Conservation (phyloP, 2,113 vertebrate genomes). For the Caranx melampygus region DNA sequence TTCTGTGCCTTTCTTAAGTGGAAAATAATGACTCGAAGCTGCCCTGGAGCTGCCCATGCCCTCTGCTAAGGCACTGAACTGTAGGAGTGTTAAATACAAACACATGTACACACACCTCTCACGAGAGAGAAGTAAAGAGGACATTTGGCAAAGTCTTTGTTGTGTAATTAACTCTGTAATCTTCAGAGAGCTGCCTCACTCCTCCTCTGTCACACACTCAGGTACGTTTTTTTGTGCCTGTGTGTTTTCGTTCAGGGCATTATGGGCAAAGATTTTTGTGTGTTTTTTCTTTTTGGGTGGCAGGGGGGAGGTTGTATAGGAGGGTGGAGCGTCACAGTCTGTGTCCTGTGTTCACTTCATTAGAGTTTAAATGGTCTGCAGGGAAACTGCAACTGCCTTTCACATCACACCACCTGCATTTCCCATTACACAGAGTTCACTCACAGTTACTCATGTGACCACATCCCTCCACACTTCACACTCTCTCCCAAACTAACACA, state of each 20-base stretch:
- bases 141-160: conserved; percentile 62
- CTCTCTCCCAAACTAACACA: conserved; percentile 37
- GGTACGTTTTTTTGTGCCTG: conserved; percentile 64
- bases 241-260: conserved; percentile 51
- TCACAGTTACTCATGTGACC: conserved; percentile 56
- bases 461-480: conserved; percentile 56
- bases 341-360: conserved; percentile 84
- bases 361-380: conserved; percentile 80
- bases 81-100: conserved; percentile 51
- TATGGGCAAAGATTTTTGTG: conserved; percentile 2
- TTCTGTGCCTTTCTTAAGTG: conserved; percentile 49
- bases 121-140: conserved; percentile 57
- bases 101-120: conserved; percentile 51
- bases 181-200: conserved; percentile 66
- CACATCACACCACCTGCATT: conserved; percentile 83
- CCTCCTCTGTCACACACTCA: conserved; percentile 47
- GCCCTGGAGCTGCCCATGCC: conserved; percentile 63
- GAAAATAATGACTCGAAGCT: conserved; percentile 71
- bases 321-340: conserved; percentile 82
- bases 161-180: conserved; percentile 74
- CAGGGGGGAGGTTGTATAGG: conserved; percentile 27
- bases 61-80: conserved; percentile 65
- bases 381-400: conserved; percentile 80
- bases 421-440: conserved; percentile 77
- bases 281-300: conserved; percentile 51